phyloP scores from a whole-genome alignment of 2,113 vertebrate species.

The Semnornis frantzii region DNA sequence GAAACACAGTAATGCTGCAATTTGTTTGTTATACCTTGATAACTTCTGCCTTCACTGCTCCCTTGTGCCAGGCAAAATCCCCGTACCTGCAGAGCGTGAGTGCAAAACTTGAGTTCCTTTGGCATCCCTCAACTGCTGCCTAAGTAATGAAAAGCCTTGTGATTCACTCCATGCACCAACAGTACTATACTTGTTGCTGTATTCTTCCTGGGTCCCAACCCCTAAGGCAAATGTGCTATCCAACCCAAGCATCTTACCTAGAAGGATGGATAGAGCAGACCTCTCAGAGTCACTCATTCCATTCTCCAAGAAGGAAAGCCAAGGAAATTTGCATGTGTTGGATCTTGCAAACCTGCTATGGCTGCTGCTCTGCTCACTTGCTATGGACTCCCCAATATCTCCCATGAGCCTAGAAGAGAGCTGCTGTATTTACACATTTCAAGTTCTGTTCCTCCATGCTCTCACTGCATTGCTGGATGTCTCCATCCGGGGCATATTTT shows the following conservation, averaged over 20 bases:
- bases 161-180: rapidly evolving
- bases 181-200: background rate
- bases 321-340: background rate
- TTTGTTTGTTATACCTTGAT: slow-evolving; percentile 11
- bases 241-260: background rate
- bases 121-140: background rate
- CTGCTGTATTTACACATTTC: background rate
- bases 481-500: background rate
- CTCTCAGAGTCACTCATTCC: background rate
- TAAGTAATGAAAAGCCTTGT: background rate
- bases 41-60: background rate
- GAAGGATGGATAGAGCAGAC: background rate
- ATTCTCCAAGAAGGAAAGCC: background rate
- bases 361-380: background rate
- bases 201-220: background rate
- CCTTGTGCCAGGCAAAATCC: background rate
- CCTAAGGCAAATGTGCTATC: rapidly evolving
- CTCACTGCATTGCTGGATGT: background rate
- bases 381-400: background rate
- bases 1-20: background rate
- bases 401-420: background rate
- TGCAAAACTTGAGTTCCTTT: rapidly evolving
- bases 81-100: rapidly evolving
- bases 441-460: background rate
- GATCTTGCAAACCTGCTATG: background rate